phyloP scores from a whole-genome alignment of 2,797 vertebrate genomes.

The Phrynocephalus forsythii region DNA sequence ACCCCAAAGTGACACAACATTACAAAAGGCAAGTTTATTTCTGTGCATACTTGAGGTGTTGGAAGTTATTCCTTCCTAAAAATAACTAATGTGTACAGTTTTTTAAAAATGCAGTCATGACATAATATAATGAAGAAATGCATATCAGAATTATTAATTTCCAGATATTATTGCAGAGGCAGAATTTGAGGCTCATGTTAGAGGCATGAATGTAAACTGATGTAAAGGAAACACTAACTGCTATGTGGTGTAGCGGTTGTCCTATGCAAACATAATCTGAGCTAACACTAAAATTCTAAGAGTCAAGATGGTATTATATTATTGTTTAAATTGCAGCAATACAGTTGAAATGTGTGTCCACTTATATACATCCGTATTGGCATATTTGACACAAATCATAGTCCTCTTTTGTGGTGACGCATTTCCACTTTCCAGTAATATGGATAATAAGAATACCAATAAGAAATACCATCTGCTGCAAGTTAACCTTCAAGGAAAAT shows the following conservation, averaged over 20 bases:
- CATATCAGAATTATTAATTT: not conserved
- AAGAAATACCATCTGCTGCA: too few relatives aligned
- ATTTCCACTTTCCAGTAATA: not conserved
- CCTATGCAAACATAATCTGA: too few relatives aligned
- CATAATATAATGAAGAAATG: not conserved
- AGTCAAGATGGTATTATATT: not conserved
- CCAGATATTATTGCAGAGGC: not conserved
- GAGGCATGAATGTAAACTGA: not conserved
- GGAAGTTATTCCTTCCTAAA: too few relatives aligned
- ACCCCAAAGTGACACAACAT: too few relatives aligned
- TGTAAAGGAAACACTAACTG: not conserved
- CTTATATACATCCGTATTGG: not conserved
- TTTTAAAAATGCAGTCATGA: too few relatives aligned
- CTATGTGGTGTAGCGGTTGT: not conserved
- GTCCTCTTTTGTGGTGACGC: not conserved
- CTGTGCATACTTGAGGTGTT: too few relatives aligned
- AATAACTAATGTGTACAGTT: too few relatives aligned
- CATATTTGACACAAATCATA: not conserved
- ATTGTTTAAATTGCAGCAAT: not conserved
- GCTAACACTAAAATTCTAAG: too few relatives aligned
- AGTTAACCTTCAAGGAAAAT: too few relatives aligned
- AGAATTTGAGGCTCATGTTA: not conserved
- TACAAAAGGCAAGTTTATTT: too few relatives aligned
- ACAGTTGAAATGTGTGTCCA: not conserved
- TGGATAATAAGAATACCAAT: too few relatives aligned